Evolutionary conservation across 1,140 invertebrate genomes (phyloP), one percentile per base, ranked within the genome.

Genomic region (Calephelis virginiensis): DNA sequence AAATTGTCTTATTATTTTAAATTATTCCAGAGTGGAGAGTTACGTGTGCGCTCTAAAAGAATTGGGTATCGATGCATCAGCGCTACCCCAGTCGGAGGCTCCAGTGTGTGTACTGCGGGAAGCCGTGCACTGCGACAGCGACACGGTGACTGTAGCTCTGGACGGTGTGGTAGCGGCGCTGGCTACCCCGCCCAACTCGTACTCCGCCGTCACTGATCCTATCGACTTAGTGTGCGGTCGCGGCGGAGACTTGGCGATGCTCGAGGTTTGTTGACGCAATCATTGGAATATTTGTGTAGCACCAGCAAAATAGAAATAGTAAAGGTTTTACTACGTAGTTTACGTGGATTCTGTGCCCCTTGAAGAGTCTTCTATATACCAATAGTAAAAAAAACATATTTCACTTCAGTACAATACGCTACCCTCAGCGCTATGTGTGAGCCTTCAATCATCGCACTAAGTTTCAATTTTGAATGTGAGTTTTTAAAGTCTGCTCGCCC

Each of bases 161-260:
- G 93, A 95, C 66, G 93, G 94, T 14, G 95, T 95, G 0, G 95
- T 95, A 0, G 94, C 95, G 0, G 93, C 95, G 5, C 89, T 96
- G 69, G 95, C 95, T 5, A 94, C 94, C 0, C 95, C 96, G 0
- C 94, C 94, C 0, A 96, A 95, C 74, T 96, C 95, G 1, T 96
- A 96, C 73, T 95, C 94, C 0, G 95, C 95, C 3, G 93, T 96
- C 8, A 92, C 90, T 0, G 95, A 96, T 81, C 94, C 95, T 1
- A 95, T 96, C 6, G 95, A 96, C 75, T 83, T 96, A 56, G 94
- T 94, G 9, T 94, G 94, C 72, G 94, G 94, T 8, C 82, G 94
- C 43, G 94, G 94, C 6, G 94, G 94, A 0, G 94, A 95, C 80
- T 79, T 95, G 12, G 91, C 92, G 10, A 94, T 95, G 93, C 86